A percentile compares a stretch with the other conserved stretches of the same genome.
These are phyloP conservation scores for Chaetogeoica ovagalla DNA, from an alignment of 2,888 invertebrate species.

Conservation along the genomic window DNA sequence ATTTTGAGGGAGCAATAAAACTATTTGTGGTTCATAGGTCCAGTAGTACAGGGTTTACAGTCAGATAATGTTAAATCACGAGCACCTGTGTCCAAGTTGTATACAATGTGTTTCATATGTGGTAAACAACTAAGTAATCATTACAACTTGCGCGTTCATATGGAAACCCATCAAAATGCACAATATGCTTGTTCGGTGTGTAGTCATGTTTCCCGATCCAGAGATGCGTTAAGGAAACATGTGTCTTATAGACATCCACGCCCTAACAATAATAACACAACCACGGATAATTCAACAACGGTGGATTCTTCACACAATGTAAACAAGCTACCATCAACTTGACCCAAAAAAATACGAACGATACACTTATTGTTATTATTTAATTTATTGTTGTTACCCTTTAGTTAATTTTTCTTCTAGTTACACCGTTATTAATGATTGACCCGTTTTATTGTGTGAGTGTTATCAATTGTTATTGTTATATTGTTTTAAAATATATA, in stretches of 20 bases:
- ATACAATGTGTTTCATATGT: constrained; percentile 78
- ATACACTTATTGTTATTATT: constrained; percentile 49
- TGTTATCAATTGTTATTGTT: constrained; percentile 49
- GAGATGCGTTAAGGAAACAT: constrained; percentile 85
- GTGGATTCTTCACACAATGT: constrained; percentile 45
- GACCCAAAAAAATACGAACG: constrained; percentile 45
- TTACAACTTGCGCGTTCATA: constrained; percentile 85
- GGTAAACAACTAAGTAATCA: constrained; percentile 87
- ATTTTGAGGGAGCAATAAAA: neutral
- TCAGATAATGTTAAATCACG: constrained; percentile 54
- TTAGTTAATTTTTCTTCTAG: constrained; percentile 50
- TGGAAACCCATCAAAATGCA: constrained; percentile 88
- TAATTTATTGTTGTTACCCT: constrained; percentile 52
- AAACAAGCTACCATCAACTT: constrained; percentile 49
- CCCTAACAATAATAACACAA: constrained; percentile 38
- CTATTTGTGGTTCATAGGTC: constrained; percentile 33
- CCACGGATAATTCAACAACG: constrained; percentile 41
- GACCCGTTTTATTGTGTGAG: constrained; percentile 40
- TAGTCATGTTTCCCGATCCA: constrained; percentile 82
- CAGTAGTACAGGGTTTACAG: constrained; percentile 51
- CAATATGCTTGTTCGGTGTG: constrained; percentile 86
- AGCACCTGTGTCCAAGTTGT: constrained; percentile 60
- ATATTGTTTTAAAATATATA: constrained; percentile 48
- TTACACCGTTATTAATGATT: constrained; percentile 45
- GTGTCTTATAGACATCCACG: constrained; percentile 81